A percentile compares a stretch with the other conserved stretches of the same genome.
phyloP scores from a whole-genome alignment of 2,888 invertebrate species.

The Noctua pronuba region DNA sequence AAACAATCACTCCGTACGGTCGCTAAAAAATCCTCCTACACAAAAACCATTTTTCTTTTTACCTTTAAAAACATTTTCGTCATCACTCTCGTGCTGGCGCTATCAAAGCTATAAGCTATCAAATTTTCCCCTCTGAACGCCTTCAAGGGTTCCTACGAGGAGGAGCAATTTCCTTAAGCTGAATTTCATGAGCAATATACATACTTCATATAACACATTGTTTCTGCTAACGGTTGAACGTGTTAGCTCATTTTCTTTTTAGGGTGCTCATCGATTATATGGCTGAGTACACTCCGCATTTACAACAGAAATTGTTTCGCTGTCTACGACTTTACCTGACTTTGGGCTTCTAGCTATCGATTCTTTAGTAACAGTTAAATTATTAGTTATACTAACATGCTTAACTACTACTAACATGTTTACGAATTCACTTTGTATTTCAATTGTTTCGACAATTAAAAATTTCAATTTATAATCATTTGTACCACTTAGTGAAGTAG shows the following conservation, averaged over 20 bases:
- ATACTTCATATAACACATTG: conserved; percentile 83
- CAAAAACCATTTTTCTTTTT: conserved; percentile 61
- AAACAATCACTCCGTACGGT: conserved; percentile 34
- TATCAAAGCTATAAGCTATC: conserved; percentile 86
- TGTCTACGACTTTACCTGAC: conserved; percentile 14
- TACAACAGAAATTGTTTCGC: conserved; percentile 22
- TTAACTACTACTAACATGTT: background rate
- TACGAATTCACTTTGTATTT: background rate
- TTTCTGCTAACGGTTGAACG: conserved; percentile 76
- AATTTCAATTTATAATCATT: conserved; percentile 12
- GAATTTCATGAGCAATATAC: conserved; percentile 88
- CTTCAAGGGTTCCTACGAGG: conserved; percentile 81
- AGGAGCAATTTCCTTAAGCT: conserved; percentile 89
- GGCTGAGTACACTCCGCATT: conserved; percentile 43
- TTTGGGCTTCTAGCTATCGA: background rate
- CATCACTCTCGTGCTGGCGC: conserved; percentile 76
- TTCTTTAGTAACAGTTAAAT: conserved; percentile 11
- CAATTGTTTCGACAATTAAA: conserved; percentile 1
- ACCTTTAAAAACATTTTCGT: conserved; percentile 72
- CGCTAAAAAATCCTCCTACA: conserved; percentile 37
- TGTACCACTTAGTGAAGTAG: conserved; percentile 23
- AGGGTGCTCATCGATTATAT: conserved; percentile 59
- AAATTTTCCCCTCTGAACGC: conserved; percentile 85
- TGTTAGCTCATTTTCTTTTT: conserved; percentile 78
- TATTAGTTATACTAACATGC: too few relatives aligned